phyloP scores from a whole-genome alignment of 1,140 invertebrate genomes.

The Macrostomum lignano region DNA sequence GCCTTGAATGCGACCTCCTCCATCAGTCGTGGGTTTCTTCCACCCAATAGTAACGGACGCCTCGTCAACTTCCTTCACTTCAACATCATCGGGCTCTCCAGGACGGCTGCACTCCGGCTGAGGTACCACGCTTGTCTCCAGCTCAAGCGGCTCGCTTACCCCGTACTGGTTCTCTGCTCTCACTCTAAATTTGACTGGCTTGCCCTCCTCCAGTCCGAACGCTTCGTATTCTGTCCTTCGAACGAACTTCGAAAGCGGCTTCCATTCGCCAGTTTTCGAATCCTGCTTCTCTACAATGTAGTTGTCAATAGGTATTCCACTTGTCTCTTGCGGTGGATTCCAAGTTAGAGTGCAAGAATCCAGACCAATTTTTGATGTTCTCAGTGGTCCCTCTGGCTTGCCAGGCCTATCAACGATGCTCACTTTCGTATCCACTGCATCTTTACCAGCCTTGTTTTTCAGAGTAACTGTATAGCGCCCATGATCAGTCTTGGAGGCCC shows the following conservation, averaged over 20 bases:
- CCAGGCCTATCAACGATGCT: constrained; percentile 51
- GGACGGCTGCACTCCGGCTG: no score
- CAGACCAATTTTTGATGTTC: constrained; percentile 65
- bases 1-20: no score
- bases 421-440: constrained; percentile 57
- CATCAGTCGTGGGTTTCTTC: no score
- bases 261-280: constrained; percentile 58
- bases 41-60: no score
- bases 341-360: constrained; percentile 74
- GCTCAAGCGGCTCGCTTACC: constrained; percentile 60
- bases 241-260: constrained; percentile 69
- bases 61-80: no score
- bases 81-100: no score
- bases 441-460: constrained; percentile 49
- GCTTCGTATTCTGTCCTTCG: constrained; percentile 71
- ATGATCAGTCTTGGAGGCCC: constrained; percentile 55
- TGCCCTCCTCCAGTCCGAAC: constrained; percentile 70
- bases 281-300: constrained; percentile 92
- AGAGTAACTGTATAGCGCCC: constrained; percentile 69
- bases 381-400: constrained; percentile 58
- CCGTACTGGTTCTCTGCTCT: constrained; percentile 92
- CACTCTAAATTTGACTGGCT: constrained; percentile 69
- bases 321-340: constrained; percentile 62
- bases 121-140: no score
- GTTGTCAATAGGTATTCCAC: constrained; percentile 80